Percentiles rank a stretch among this genome's conserved stretches.
Evolutionary conservation across 2,888 invertebrate genomes (phyloP).

Genomic region (Synergus gifuensis): DNA sequence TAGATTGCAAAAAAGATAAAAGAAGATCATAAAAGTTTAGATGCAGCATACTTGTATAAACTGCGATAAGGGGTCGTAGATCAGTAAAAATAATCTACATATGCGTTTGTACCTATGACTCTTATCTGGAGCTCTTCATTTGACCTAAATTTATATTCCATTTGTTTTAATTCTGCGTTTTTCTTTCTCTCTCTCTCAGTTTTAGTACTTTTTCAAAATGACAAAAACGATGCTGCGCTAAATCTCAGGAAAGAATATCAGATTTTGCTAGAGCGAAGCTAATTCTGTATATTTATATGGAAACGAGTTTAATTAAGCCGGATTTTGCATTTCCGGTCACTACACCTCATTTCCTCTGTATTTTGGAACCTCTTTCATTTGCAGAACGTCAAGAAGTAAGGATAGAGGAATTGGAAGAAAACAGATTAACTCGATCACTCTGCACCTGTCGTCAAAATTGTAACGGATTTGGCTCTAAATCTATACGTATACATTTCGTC

Average conservation of each 20-base stretch:
- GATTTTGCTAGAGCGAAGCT: no score
- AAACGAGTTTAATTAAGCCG: slow-evolving; percentile 2
- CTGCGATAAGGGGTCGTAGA: not conserved
- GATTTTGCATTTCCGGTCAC: slow-evolving; percentile 3
- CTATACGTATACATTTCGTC: not conserved
- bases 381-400: not conserved
- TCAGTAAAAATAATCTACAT: slow-evolving; percentile 19
- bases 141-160: slow-evolving; percentile 20
- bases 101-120: slow-evolving; percentile 13
- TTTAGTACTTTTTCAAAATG: no score
- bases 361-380: slow-evolving; percentile 14
- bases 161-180: no score
- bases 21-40: not conserved
- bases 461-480: slow-evolving; percentile 18
- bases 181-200: no score
- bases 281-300: not conserved
- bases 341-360: not conserved
- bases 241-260: no score
- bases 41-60: not conserved
- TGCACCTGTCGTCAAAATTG: slow-evolving; percentile 24
- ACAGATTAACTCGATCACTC: slow-evolving; percentile 19
- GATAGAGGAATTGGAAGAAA: slow-evolving; percentile 12
- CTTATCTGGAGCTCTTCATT: slow-evolving; percentile 8
- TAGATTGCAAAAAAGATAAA: not conserved
- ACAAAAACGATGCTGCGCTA: no score